Percentiles rank a stretch among this genome's conserved stretches.
Conservation (phyloP, 2,888 invertebrate species). For the Stomorhina lunata region DNA sequence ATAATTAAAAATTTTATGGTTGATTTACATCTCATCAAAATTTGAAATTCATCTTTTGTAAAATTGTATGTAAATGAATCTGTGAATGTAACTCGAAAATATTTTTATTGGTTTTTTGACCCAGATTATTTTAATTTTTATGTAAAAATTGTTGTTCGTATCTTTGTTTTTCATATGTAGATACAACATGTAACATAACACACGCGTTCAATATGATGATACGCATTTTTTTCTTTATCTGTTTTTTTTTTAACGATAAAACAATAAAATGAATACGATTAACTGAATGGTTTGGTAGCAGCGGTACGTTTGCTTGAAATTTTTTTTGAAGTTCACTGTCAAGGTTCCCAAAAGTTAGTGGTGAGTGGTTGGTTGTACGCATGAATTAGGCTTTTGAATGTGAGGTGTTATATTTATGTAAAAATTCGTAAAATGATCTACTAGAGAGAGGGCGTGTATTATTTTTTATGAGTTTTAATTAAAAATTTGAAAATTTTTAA, state of each 20-base stretch:
- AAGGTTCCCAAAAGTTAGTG: conserved; percentile 15
- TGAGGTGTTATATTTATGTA: neutral
- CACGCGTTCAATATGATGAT: conserved; percentile 8
- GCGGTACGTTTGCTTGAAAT: too few relatives aligned
- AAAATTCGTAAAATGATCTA: neutral
- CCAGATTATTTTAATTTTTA: neutral
- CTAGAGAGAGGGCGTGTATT: neutral
- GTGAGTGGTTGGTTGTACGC: neutral
- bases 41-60: neutral
- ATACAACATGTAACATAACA: neutral
- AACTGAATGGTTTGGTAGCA: too few relatives aligned
- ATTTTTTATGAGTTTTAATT: too few relatives aligned
- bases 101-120: conserved; percentile 16
- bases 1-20: neutral
- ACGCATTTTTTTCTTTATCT: neutral
- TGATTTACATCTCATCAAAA: neutral
- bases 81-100: neutral
- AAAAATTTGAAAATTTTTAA: too few relatives aligned
- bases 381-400: too few relatives aligned
- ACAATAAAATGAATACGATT: too few relatives aligned
- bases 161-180: neutral
- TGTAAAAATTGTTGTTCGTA: too few relatives aligned
- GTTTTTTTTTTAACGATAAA: neutral
- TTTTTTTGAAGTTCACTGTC: conserved; percentile 55
- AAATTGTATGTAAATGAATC: neutral